A percentile compares a stretch with the other conserved stretches of the same genome.
These are phyloP conservation scores for Amblyopsis hoosieri DNA, from an alignment of 2,797 vertebrate genomes.

Conservation along the genomic window DNA sequence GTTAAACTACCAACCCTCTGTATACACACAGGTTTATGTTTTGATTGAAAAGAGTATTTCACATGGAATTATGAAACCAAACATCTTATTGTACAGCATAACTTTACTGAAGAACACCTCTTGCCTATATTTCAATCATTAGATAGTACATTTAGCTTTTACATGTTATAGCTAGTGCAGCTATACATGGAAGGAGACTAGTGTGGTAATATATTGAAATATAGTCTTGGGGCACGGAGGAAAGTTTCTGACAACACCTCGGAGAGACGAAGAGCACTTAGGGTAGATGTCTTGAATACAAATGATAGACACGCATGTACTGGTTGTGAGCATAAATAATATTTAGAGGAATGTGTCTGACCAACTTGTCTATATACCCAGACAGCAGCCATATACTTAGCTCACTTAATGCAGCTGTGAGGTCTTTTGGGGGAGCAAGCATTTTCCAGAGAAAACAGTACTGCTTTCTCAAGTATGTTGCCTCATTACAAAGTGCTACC, in stretches of 20 bases:
- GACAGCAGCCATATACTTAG: constrained; percentile 36
- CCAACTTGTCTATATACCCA: constrained; percentile 34
- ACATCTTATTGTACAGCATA: neutral
- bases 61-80: neutral
- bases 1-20: neutral
- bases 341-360: constrained; percentile 9
- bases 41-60: neutral
- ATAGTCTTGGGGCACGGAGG: constrained; percentile 21
- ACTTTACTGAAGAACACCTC: neutral
- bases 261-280: constrained; percentile 43
- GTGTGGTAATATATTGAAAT: constrained; percentile 31
- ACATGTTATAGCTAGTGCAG: neutral
- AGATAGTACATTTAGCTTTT: neutral
- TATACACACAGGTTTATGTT: neutral
- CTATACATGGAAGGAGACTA: constrained; percentile 2
- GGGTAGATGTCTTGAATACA: constrained; percentile 50
- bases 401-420: neutral
- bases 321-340: constrained; percentile 15
- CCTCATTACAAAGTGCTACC: too few species aligned
- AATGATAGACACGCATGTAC: constrained; percentile 30
- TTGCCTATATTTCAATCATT: neutral
- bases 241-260: constrained; percentile 33
- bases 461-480: too few species aligned
- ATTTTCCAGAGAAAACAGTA: too few species aligned
- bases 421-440: too few species aligned